Base-by-base conservation (phyloP, 64 coral and sea anemone genomes). In the Stichodactyla mertensii region DNA sequence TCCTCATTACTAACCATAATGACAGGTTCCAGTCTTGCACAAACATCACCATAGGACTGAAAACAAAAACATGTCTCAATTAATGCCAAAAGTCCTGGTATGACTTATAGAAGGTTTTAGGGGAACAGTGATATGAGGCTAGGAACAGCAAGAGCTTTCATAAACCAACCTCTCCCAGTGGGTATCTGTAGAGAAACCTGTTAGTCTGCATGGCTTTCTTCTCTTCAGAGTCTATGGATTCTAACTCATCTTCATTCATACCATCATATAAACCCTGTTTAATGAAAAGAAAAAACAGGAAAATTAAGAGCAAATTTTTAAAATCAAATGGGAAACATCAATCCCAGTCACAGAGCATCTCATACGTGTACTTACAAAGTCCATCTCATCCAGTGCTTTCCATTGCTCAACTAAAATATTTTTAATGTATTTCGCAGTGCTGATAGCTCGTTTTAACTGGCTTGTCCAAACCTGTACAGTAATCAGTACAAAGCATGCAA, bases 361-460 rank as follows among this genome's bases (percentile, higher is more conserved):
- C 26, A 83, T 19, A 0, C 16, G 10, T 18, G 4, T 19, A 85
- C 94, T 90, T 84, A 96, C 94, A 82, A 89, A 92, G n/a, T 93
- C 94, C 87, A 96, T 59, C 88, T 96, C 94, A 82, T 96, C 89
- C 7, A 96, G 94, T 84, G 91, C 94, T 90, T 96, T 96, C 94
- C 94, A 96, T 52, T 89, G 91, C 78, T 96, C 94, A 12, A 90
- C 77, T 3, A 88, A 52, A 7, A 89, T 88, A 24, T 58, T 78
- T 7, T 79, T 84, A 18, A 96, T 89, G 82, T 90, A 96, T 88
- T 96, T 89, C 6, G 87, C 94, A 59, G 94, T 96, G n/a, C 86
- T 56, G 14, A 92, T 86, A 14, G 94, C 94, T 54, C 85, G 61
- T 82, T 89, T 93, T 54, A 93, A 61, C 85, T 96, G 94, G 77